Percentiles rank a stretch among this genome's conserved stretches.
These are phyloP conservation scores for Tenebrosternarchus preto DNA, from an alignment of 2,113 vertebrate genomes.

Conservation along the genomic window DNA sequence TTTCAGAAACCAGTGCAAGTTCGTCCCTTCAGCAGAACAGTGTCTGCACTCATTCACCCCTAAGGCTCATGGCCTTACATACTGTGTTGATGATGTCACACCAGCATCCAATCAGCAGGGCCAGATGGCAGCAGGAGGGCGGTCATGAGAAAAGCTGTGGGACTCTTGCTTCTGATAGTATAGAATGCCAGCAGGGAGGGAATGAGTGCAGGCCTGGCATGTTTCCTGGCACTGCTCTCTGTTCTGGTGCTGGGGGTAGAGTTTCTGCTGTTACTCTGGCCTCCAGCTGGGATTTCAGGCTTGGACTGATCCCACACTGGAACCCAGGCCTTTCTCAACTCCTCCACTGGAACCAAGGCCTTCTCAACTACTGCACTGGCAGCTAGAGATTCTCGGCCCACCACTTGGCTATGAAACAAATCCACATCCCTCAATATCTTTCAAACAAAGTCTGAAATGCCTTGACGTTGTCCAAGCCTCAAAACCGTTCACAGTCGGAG, in stretches of 20 bases:
- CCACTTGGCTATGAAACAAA: no score
- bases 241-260: constrained; percentile 34
- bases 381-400: no score
- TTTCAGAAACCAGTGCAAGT: not conserved
- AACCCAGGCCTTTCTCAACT: constrained; percentile 35
- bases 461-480: no score
- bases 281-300: constrained; percentile 51
- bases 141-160: constrained; percentile 51
- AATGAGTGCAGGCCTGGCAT: constrained; percentile 52
- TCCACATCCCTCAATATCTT: no score
- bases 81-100: constrained; percentile 17
- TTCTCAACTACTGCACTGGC: no score
- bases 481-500: no score
- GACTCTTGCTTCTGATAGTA: constrained; percentile 48
- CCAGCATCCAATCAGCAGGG: constrained; percentile 36
- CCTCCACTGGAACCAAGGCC: no score
- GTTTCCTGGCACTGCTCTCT: constrained; percentile 18
- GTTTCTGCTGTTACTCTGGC: constrained; percentile 39
- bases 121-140: constrained; percentile 45
- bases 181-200: constrained; percentile 19
- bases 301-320: constrained; percentile 34
- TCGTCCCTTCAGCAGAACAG: not conserved
- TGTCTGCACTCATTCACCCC: constrained; percentile 44
- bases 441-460: no score
- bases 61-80: not conserved